Evolutionary conservation across 1,140 invertebrate genomes (phyloP).

Genomic region (Drosophila pseudoobscura): DNA sequence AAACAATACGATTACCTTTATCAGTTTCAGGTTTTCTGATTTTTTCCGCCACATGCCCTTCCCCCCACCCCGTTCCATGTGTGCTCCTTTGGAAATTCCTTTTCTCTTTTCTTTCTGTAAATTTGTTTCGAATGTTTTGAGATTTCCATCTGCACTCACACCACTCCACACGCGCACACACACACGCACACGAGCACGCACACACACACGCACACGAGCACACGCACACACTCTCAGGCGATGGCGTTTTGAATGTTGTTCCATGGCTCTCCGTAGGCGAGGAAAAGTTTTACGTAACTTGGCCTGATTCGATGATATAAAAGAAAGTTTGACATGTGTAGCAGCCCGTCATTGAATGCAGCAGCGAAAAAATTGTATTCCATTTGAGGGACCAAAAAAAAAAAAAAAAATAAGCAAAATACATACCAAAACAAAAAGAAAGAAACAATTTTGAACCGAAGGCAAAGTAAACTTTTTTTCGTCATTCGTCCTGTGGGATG

Average conservation of each 20-base stretch:
- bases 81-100: slow-evolving; percentile 23
- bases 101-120: slow-evolving; percentile 31
- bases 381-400: slow-evolving; percentile 26
- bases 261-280: slow-evolving; percentile 47
- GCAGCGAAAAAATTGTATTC: slow-evolving; percentile 40
- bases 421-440: neutral
- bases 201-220: neutral
- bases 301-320: slow-evolving; percentile 61
- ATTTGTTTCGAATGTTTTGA: slow-evolving; percentile 46
- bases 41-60: neutral
- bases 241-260: slow-evolving; percentile 33
- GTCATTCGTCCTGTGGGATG: slow-evolving; percentile 21
- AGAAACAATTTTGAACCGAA: slow-evolving; percentile 20
- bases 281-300: slow-evolving; percentile 59
- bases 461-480: slow-evolving; percentile 52
- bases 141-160: slow-evolving; percentile 38
- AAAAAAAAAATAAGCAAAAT: neutral
- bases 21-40: slow-evolving; percentile 27
- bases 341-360: slow-evolving; percentile 31
- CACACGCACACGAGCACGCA: neutral
- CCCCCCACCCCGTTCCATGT: neutral
- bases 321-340: slow-evolving; percentile 65
- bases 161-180: neutral
- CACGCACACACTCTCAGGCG: neutral
- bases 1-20: slow-evolving; percentile 49